phyloP scores from a whole-genome alignment of 2,888 invertebrate species.

The Eledone cirrhosa region DNA sequence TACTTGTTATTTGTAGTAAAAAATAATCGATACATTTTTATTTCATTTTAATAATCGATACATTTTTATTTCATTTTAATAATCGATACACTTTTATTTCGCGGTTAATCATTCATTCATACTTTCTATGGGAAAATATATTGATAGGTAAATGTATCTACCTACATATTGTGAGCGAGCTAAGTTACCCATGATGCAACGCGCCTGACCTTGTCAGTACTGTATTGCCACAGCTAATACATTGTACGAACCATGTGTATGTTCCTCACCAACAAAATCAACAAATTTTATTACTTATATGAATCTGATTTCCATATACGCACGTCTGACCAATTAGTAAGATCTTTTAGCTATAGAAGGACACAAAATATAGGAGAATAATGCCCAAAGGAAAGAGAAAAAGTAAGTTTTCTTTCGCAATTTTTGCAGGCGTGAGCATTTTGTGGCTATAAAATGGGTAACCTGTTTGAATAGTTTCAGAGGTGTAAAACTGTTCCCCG shows the following conservation, averaged over 20 bases:
- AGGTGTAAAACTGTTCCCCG: neutral
- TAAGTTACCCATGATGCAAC: conserved; percentile 7
- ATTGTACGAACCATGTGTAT: conserved; percentile 27
- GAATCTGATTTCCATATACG: conserved; percentile 30
- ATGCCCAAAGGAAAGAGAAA: conserved; percentile 25
- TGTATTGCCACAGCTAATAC: conserved; percentile 1
- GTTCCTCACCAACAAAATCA: conserved; percentile 24
- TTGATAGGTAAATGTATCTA: too few relatives aligned
- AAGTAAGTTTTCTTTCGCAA: neutral
- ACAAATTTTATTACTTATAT: conserved; percentile 29
- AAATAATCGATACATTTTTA: too few relatives aligned
- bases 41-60: too few relatives aligned
- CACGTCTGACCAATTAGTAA: conserved; percentile 28
- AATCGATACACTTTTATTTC: too few relatives aligned
- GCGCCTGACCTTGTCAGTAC: conserved; percentile 14
- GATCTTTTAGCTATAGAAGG: conserved; percentile 19
- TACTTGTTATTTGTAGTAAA: too few relatives aligned
- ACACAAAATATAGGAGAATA: conserved; percentile 25
- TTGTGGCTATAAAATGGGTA: neutral
- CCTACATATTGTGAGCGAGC: too few relatives aligned
- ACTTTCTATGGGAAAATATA: too few relatives aligned
- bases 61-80: too few relatives aligned
- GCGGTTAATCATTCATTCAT: too few relatives aligned
- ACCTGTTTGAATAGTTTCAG: neutral
- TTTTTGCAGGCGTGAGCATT: neutral